Base-by-base conservation (phyloP, 2,888 invertebrate genomes). In the Carcina quercana region DNA sequence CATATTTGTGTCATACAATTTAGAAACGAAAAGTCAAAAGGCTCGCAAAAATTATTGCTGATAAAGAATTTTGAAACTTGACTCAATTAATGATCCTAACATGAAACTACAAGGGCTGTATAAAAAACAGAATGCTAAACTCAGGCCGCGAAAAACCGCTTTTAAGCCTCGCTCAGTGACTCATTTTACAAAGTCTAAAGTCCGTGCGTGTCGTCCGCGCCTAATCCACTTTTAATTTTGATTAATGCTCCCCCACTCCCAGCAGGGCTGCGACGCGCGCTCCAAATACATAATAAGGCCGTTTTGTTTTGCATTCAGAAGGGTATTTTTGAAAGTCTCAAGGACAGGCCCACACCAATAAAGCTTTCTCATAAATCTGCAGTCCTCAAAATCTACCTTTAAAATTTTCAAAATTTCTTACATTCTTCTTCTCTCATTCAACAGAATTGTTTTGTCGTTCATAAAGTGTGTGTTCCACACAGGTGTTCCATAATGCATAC, bases 151-250 rank as follows among this genome's bases (percentile, higher is more conserved):
- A 27, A 35, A 30, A 35, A 26, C 35, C 13, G 27, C 21, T 27
- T 27, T 34, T 35, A 14, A 30, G 31, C 24, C 19, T 28, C 25
- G 14, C 12, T 15, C 25, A 8, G 31, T 28, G 30, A 15, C 35
- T 35, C 25, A 28, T 28, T 31, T 22, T 15, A 12, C 31, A 27
- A 30, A 30, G 31, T 28, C 14, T 19, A 14, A 24, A 24, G 24
- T 20, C 10, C 28, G 32, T 35, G 34, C 46, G 58, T 47, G 53
- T 32, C 42, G 51, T 31, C 43, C 47, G 53, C 48, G 48, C 59
- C 64, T 75, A 79, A 79, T 79, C 71, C 70, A 68, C 65, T 75
- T 80, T 79, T 79, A 80, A 80, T 80, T 79, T 78, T 79, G 80
- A 80, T 80, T 75, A 78, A 80, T 80, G 74, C 54, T 44, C 50